Conservation (phyloP, 2,113 vertebrate genomes). For the Callithrix jacchus region DNA sequence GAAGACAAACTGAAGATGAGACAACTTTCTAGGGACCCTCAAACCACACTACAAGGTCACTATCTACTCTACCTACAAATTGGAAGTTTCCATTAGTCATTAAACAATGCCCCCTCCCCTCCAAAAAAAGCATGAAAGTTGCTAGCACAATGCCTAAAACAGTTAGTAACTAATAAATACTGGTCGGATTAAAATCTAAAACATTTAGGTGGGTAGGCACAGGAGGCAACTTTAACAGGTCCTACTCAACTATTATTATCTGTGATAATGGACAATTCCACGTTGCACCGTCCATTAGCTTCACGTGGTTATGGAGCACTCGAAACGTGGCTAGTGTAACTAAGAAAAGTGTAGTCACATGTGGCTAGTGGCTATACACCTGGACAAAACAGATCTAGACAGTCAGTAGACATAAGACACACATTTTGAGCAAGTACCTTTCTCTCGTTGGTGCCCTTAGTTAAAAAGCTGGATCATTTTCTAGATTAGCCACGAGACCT, state of each 20-base stretch:
- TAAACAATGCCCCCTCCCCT: not conserved
- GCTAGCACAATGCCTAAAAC: not conserved
- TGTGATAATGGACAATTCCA: not conserved
- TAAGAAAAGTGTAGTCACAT: not conserved
- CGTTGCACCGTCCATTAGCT: not conserved
- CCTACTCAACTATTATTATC: not conserved
- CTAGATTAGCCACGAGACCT: conserved; percentile 26
- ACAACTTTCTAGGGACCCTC: not conserved
- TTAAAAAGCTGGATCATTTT: conserved; percentile 31
- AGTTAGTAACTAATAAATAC: conserved; percentile 15
- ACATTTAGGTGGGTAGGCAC: not conserved
- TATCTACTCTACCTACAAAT: not conserved
- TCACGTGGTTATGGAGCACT: not conserved
- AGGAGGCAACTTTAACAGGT: not conserved
- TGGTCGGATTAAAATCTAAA: conserved; percentile 33
- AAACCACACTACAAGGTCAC: not conserved
- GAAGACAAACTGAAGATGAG: not conserved
- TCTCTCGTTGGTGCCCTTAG: not conserved
- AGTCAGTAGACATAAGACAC: conserved; percentile 18
- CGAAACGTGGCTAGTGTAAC: not conserved
- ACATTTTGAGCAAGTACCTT: not conserved
- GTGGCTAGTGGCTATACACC: not conserved
- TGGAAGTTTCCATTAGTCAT: not conserved
- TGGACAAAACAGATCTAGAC: not conserved
- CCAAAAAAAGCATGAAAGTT: not conserved